Percentiles rank a stretch among this genome's conserved stretches.
Evolutionary conservation across 1,140 invertebrate species (phyloP).

Genomic region (Geopemphigus sp.): DNA sequence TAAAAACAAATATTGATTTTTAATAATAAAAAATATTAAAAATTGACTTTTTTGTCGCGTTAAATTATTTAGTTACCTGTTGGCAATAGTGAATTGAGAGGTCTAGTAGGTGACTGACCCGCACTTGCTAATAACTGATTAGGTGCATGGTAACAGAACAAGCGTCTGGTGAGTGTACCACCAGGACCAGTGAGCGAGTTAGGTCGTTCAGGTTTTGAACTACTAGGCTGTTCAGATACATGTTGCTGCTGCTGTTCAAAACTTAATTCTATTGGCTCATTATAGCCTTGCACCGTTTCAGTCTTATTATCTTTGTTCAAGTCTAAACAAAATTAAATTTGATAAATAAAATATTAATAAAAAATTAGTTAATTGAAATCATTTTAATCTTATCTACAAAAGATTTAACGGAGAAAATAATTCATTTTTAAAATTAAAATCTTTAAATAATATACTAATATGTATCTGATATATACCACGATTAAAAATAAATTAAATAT

Average conservation of each 20-base stretch:
- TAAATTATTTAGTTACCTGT: background rate
- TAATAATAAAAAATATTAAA: background rate
- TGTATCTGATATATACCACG: too few species aligned
- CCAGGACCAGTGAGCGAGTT: slow-evolving; percentile 47
- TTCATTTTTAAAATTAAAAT: too few species aligned
- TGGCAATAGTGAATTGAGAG: slow-evolving; percentile 36
- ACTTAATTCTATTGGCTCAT: slow-evolving; percentile 27
- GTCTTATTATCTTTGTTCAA: slow-evolving; percentile 48
- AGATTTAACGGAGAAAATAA: too few species aligned
- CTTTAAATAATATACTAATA: too few species aligned
- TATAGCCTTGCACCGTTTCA: slow-evolving; percentile 39
- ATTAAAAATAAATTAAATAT: too few species aligned
- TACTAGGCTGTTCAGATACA: slow-evolving; percentile 40
- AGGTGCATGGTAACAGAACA: slow-evolving; percentile 51
- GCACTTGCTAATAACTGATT: slow-evolving; percentile 37
- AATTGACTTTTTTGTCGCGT: too few species aligned
- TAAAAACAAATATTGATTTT: background rate
- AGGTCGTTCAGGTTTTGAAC: slow-evolving; percentile 51
- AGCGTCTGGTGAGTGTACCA: slow-evolving; percentile 48
- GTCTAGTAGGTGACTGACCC: slow-evolving; percentile 32
- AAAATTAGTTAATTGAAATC: too few species aligned
- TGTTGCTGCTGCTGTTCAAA: slow-evolving; percentile 21
- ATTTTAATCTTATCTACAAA: too few species aligned
- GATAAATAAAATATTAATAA: too few species aligned
- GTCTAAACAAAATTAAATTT: slow-evolving; percentile 12